Base-by-base conservation (phyloP, 2,888 invertebrate species). In the Aplocera efformata region DNA sequence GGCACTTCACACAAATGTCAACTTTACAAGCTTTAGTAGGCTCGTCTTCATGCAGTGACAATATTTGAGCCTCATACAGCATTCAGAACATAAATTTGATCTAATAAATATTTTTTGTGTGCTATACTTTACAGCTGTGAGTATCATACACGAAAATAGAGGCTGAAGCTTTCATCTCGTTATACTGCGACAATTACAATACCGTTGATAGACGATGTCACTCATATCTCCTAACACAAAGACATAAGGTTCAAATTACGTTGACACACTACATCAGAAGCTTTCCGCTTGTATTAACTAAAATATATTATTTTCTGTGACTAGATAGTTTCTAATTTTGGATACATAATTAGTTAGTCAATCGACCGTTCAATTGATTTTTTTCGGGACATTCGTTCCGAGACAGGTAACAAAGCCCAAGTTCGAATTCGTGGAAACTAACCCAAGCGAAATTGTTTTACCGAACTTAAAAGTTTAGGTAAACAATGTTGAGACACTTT, bases 121-220 rank as follows among this genome's bases (percentile, higher is more conserved):
- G 6, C 6, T 24, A 37, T 28, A 42, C 24, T 42, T 26, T 8
- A 6, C 7, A 38, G 11, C 35, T 21, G 38, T 38, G 40, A 35
- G 48, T 44, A 29, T 28, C 7, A 8, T 4, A 50, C 8, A 69
- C 72, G 43, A 76, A 82, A 83, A 84, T 85, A 85, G 71, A 72
- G 50, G 46, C 63, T 67, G 64, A 67, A 63, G 74, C 84, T 85
- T 82, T 85, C 85, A 82, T 85, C 85, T 83, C 81, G 75, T 84
- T 84, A 81, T 72, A 64, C 64, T 50, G 67, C 58, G 67, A 78
- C 78, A 82, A 83, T 81, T 84, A 85, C 75, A 74, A 62, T 57
- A 58, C 58, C 63, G 79, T 59, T 76, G 85, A 85, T 67, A 68
- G 84, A 82, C 63, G 61, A 57, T 59, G 64, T 72, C 74, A 69